A percentile compares a stretch with the other conserved stretches of the same genome.
These are phyloP conservation scores for Drosophila yakuba DNA, from an alignment of 1,140 invertebrate genomes.

Conservation along the genomic window DNA sequence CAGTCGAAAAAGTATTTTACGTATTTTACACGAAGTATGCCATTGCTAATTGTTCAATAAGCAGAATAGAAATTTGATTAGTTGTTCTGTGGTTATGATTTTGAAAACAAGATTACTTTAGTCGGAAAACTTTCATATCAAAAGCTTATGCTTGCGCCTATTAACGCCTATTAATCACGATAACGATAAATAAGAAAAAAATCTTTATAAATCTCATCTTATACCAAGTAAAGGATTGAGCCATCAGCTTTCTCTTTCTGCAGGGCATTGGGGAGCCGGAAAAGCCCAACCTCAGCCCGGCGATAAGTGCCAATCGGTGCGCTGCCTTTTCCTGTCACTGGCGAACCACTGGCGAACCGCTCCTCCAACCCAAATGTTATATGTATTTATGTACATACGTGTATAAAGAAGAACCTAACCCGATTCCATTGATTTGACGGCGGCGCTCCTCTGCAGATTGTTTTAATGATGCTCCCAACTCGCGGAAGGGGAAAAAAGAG, in stretches of 20 bases:
- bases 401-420: conserved; percentile 27
- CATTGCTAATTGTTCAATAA: too few species aligned
- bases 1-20: too few species aligned
- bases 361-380: conserved; percentile 39
- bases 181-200: too few species aligned
- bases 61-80: too few species aligned
- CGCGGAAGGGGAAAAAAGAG: neutral
- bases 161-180: too few species aligned
- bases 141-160: too few species aligned
- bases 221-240: too few species aligned
- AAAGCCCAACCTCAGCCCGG: conserved; percentile 11
- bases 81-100: too few species aligned
- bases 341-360: conserved; percentile 34
- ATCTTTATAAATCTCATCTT: too few species aligned
- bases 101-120: too few species aligned
- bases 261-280: conserved; percentile 30
- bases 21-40: too few species aligned
- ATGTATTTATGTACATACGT: neutral
- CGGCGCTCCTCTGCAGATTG: conserved; percentile 65
- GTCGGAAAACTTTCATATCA: too few species aligned
- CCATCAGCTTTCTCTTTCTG: conserved; percentile 1
- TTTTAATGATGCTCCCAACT: conserved; percentile 65
- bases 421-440: conserved; percentile 70
- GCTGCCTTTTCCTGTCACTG: conserved; percentile 41
- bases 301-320: conserved; percentile 50